Conservation (phyloP, 92 coral and sea anemone species). For the Phenganax stokvisi region DNA sequence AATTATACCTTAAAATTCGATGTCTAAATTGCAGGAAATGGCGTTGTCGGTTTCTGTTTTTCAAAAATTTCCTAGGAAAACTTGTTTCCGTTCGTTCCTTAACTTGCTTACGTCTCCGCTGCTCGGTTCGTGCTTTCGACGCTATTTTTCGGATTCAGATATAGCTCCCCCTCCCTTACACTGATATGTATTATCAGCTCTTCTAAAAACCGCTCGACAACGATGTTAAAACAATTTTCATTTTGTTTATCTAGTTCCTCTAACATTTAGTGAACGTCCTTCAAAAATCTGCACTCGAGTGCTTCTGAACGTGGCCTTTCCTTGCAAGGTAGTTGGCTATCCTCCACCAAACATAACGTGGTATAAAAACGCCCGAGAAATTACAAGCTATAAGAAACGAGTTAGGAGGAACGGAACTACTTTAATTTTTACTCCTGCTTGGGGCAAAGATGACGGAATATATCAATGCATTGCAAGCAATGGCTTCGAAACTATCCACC, state of each 20-base stretch:
- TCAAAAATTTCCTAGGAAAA: too few species aligned
- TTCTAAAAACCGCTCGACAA: background rate
- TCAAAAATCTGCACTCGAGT: conserved; percentile 52
- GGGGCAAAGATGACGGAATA: conserved; percentile 66
- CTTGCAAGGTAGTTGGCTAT: conserved; percentile 71
- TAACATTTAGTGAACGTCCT: conserved; percentile 61
- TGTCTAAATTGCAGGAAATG: too few species aligned
- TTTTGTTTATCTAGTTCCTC: conserved; percentile 55
- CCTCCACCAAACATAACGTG: conserved; percentile 87
- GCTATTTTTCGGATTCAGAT: background rate
- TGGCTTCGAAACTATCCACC: conserved; percentile 70
- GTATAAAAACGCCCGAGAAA: conserved; percentile 64
- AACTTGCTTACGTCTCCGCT: too few species aligned
- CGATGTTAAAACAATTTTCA: background rate
- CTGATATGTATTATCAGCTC: too few species aligned
- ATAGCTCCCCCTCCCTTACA: too few species aligned
- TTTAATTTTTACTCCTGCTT: conserved; percentile 56
- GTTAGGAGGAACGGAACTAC: conserved; percentile 44
- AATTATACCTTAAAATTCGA: too few species aligned
- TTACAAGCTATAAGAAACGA: conserved; percentile 51
- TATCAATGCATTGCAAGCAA: conserved; percentile 94
- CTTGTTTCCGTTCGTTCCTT: too few species aligned
- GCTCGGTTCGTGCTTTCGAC: background rate
- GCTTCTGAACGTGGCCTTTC: conserved; percentile 45
- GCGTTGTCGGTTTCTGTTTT: too few species aligned